Evolutionary conservation across 2,888 invertebrate species (phyloP).

Genomic region (Orthonychiurus folsomi): DNA sequence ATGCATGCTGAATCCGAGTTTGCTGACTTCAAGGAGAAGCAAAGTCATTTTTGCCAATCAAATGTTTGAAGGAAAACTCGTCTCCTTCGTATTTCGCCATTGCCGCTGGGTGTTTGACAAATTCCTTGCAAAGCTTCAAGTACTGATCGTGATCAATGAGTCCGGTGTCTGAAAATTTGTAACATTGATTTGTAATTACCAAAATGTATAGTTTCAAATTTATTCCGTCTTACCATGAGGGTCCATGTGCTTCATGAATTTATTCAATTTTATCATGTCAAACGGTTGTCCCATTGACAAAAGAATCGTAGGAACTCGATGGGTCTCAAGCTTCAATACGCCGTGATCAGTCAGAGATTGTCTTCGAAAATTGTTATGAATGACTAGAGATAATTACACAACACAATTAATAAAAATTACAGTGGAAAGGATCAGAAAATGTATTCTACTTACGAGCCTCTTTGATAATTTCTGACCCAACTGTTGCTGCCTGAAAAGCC

Average conservation of each 20-base stretch:
- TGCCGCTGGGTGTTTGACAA: conserved; percentile 12
- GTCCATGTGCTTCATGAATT: conserved; percentile 6
- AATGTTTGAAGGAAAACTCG: conserved; percentile 13
- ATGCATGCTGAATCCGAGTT: neutral
- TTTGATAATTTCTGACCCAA: no score
- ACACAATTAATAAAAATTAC: no score
- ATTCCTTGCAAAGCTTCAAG: conserved; percentile 9
- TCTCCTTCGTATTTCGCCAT: conserved; percentile 12
- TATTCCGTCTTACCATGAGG: conserved; percentile 14
- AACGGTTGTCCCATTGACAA: conserved; percentile 8
- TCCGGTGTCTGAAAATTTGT: neutral
- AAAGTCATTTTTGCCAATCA: conserved; percentile 9
- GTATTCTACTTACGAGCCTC: no score
- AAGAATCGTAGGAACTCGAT: conserved; percentile 6
- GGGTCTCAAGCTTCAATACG: neutral
- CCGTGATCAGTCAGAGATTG: conserved; percentile 11
- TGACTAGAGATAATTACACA: neutral
- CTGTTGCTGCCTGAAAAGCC: no score
- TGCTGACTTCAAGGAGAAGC: conserved; percentile 2
- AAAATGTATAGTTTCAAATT: no score
- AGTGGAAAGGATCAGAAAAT: no score
- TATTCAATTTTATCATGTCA: conserved; percentile 3
- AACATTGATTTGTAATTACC: no score
- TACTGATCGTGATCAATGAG: conserved; percentile 1
- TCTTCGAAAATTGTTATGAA: conserved; percentile 10